These are phyloP conservation scores for Tokudaia tokunoshimensis DNA, from an alignment of 2,797 vertebrate species.

Conservation along the genomic window DNA sequence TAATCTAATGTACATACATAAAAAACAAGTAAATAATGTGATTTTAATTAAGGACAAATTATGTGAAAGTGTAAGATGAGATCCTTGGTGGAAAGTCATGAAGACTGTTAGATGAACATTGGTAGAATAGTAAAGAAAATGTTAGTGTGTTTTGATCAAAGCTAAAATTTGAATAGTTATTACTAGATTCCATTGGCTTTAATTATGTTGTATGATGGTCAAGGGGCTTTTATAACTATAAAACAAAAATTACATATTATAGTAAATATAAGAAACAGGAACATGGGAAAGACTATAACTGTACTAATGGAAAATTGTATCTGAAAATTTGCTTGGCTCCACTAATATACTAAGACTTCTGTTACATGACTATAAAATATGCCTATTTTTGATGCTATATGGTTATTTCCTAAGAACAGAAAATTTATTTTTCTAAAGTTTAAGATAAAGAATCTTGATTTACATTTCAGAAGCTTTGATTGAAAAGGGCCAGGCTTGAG, in stretches of 20 bases:
- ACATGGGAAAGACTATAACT: neutral
- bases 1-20: neutral
- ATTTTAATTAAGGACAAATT: constrained; percentile 26
- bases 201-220: neutral
- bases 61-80: neutral
- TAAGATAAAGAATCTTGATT: neutral
- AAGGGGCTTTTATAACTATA: neutral
- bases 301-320: neutral
- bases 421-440: neutral
- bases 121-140: neutral
- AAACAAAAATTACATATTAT: neutral
- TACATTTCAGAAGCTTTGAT: neutral
- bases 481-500: neutral
- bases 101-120: neutral
- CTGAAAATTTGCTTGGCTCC: neutral
- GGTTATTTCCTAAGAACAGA: neutral
- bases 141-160: neutral
- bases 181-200: neutral
- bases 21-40: neutral
- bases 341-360: neutral
- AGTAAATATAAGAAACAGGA: neutral
- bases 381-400: neutral
- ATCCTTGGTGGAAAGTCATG: neutral
- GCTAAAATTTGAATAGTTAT: neutral
- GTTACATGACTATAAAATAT: neutral